Percentiles rank a stretch among this genome's conserved stretches.
phyloP scores from a whole-genome alignment of 1,140 invertebrate genomes.

The Temnothorax longispinosus region DNA sequence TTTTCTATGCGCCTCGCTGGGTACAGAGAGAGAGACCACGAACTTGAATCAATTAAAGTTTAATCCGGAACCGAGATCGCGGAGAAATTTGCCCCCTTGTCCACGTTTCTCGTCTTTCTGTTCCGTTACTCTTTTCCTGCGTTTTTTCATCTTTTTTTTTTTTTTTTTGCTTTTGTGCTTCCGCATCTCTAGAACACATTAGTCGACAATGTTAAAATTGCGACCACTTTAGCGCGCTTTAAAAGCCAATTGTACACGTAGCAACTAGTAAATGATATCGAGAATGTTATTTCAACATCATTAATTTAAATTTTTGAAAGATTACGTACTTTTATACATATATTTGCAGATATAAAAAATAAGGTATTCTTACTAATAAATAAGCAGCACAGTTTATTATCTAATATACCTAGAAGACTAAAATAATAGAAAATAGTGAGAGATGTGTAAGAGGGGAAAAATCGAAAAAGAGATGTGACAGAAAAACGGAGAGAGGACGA shows the following conservation, averaged over 20 bases:
- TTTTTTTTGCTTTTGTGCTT: not conserved
- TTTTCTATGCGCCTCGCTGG: constrained; percentile 80
- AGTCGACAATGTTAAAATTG: constrained; percentile 3
- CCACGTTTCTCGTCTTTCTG: constrained; percentile 61
- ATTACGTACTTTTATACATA: not conserved
- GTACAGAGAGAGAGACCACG: constrained; percentile 78
- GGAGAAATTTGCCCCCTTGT: constrained; percentile 71
- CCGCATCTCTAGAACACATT: not conserved
- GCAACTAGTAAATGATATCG: not conserved
- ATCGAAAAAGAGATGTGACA: not conserved
- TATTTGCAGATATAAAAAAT: not conserved
- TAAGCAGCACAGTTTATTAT: not conserved
- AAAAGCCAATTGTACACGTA: constrained; percentile 9
- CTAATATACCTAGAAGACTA: not conserved
- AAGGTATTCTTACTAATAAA: not conserved
- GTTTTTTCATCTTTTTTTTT: not conserved
- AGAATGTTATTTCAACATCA: not conserved
- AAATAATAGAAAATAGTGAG: not conserved
- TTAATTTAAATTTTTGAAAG: not conserved
- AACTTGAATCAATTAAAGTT: constrained; percentile 86
- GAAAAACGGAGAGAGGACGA: not conserved
- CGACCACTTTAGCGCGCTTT: not conserved
- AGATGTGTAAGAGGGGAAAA: not conserved
- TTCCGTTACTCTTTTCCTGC: constrained; percentile 32
- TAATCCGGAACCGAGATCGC: constrained; percentile 83